These are phyloP conservation scores for western clawed frog (Xenopus tropicalis) DNA, from an alignment of 2,113 vertebrate genomes.

Conservation along the genomic window UCB_Xtro_10.0 CM004444.2:18045501-18046000, in stretches of 20 bases:
- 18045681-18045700: background rate
- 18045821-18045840: no score
- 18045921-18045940: no score
- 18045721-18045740: background rate
- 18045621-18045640: background rate
- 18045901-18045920: no score
- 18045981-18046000: no score
- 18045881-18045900: no score
- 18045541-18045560: background rate
- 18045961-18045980: no score
- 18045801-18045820: no score
- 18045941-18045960: no score
- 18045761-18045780: no score
- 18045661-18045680: background rate
- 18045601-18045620: background rate
- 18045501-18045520: conserved; percentile 5
- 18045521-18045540: conserved; percentile 11
- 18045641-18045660: background rate
- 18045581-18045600: background rate
- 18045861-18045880: no score
- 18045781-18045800: no score
- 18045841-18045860: no score
- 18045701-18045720: background rate
- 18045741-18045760: background rate
- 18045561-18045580: conserved; percentile 1